Base-by-base conservation (phyloP, 2,113 vertebrate species). In the Bufo gargarizans region DNA sequence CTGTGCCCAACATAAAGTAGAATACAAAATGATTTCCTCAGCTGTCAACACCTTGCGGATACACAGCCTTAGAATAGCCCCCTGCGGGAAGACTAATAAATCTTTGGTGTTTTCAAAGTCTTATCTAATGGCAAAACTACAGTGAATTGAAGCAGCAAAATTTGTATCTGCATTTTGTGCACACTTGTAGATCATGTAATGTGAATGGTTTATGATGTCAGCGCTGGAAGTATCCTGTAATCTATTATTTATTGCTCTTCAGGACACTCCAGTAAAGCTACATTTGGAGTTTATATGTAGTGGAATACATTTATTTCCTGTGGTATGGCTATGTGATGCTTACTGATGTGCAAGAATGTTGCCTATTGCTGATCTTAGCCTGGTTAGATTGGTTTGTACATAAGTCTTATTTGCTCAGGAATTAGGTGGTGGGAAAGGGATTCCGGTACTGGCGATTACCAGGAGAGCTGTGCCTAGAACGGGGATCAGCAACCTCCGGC, bases 21-120 rank as follows among this genome's bases (percentile, higher is more conserved):
- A 85, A 86, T 85, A 76, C 76, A 77, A 86, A 85, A 59, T 58
- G 63, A 85, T 86, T 56, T 86, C 45, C 58, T 86, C 71, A 77
- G 72, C 84, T 85, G 84, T 77, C 84, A 86, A 86, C 71, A 77
- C 71, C 84, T 86, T 86, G 10, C 55, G 14, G 71, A 77, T 61
- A 77, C 69, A 63, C 33, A 77, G 17, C 72, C 56, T 22, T 77
- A 20, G 7, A 86, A 77, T 50, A 76, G 14, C 10, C 56, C 72
- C 72, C 33, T 50, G 47, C 10, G 71, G 61, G 53, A 3, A 59
- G 72, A 85, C 45, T 20, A 58, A 85, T 55, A 74, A 85, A 59
- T 85, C 83, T 74, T 55, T 58, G 13, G 6, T 72, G 50, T 45
- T 59, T 76, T 85, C 12, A 56, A 20, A 74, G 11, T 74, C 22